A percentile compares a stretch with the other conserved stretches of the same genome.
phyloP scores from a whole-genome alignment of 64 coral and sea anemone genomes.

The Stichodactyla mertensii region DNA sequence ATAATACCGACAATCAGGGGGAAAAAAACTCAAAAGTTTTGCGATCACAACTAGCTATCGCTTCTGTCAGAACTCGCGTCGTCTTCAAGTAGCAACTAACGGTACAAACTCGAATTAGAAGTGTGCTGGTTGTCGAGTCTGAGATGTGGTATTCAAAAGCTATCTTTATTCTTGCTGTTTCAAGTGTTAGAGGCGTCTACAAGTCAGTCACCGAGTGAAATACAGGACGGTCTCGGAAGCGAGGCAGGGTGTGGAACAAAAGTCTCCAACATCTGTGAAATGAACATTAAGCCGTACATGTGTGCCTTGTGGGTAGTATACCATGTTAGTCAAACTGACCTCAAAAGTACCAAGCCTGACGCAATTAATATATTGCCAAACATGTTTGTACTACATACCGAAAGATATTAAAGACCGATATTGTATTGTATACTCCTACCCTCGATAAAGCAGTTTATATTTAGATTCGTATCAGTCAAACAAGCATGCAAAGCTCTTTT shows the following conservation, averaged over 20 bases:
- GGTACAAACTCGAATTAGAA: background rate
- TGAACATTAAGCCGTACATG: too few species aligned
- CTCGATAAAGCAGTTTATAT: constrained; percentile 13
- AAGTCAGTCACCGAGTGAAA: background rate
- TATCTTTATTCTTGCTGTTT: background rate
- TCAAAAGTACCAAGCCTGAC: background rate
- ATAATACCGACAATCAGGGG: background rate
- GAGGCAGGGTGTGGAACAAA: too few species aligned
- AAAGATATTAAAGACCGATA: background rate
- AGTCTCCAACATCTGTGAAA: too few species aligned
- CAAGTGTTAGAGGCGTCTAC: background rate
- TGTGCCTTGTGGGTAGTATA: too few species aligned
- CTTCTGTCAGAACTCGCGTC: background rate
- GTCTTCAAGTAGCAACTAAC: background rate
- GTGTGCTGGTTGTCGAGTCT: background rate
- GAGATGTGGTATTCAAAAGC: background rate
- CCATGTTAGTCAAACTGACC: background rate
- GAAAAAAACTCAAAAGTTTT: background rate
- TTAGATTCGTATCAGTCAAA: background rate
- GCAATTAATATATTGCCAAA: background rate
- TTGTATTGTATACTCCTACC: background rate
- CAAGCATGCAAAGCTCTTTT: background rate
- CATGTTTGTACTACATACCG: background rate
- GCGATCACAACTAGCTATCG: background rate
- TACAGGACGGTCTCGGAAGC: too few species aligned